Evolutionary conservation across 2,113 vertebrate genomes (phyloP), one percentile per base, ranked within the genome.

Genomic region (Eulemur rufifrons): DNA sequence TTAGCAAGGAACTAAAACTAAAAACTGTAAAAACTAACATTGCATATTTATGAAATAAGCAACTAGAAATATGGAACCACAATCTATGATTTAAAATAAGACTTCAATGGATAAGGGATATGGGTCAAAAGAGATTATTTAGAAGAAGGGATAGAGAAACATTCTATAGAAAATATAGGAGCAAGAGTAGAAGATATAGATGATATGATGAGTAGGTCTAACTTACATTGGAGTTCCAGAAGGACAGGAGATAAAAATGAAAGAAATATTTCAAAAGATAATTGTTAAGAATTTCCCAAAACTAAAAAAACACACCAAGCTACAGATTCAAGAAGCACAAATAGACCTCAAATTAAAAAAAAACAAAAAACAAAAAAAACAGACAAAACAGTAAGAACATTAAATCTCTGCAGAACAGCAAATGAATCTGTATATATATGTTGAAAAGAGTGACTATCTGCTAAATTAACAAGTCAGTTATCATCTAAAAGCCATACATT

Each of bases 211-310:
- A 96, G 10, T 56, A 52, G 29, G 13, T 47, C 27, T 85, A 82
- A 89, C 8, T 61, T 92, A 94, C 56, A 86, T 2, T 86, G 52
- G 39, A 89, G 54, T 85, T 80, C 20, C 59, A 76, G 52, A 54
- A 71, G 11, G 15, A 83, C 3, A 83, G 9, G 37, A 82, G 32
- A 89, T 50, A 86, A 92, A 89, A 74, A 63, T 68, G 18, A 88
- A 76, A 66, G 9, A 93, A 61, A 54, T 91, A 91, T 91, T 93
- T 83, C 56, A 84, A 95, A 97, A 91, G 39, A 91, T 91, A 95
- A 74, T 45, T 73, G 27, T 34, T 78, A 80, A 80, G 18, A 50
- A 84, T 78, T 89, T 82, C 32, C 81, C 84, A n/a, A 77, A 94
- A 74, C 5, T 78, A 92, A 91, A 87, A 20, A 82, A 94, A 95